Base-by-base conservation (phyloP, 2,888 invertebrate species). In the Muschampia plurimacula region DNA sequence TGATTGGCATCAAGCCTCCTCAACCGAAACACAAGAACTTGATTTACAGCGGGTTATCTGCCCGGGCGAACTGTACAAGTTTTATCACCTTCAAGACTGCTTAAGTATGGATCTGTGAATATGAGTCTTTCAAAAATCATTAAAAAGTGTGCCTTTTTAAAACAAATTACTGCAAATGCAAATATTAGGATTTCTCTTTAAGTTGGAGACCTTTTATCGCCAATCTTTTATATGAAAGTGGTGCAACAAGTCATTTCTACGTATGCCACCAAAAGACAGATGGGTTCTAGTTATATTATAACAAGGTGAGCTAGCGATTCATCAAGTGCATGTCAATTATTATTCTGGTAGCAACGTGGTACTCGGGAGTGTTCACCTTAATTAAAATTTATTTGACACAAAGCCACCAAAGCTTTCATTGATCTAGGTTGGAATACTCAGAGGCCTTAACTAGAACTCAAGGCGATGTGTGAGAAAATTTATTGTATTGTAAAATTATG, bases 311-410 rank as follows among this genome's bases (percentile, higher is more conserved):
- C 81, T 73, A 84, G 82, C 91, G 89, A 93, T 94, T 94, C 91
- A 94, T 94, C 93, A 93, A 88, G 84, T 80, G 79, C 83, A 87
- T 92, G 93, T 94, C 93, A 93, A 94, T 94, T 93, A 92, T 88
- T 83, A 84, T 82, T 76, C 77, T 77, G 79, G 83, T 81, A 87
- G 89, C 87, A 84, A 84, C 83, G 79, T 81, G 84, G 83, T 82
- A 88, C 87, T 88, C 86, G 77, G 74, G 84, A 85, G 83, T 86
- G 88, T 87, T 85, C 83, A 80, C 82, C 90, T 91, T 93, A 93
- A 93, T 93, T 93, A 92, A 86, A 93, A 93, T 93, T 93, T 93
- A 93, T 93, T 89, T 86, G 89, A 89, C 87, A 83, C 80, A 78
- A 72, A 67, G 66, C 66, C 49, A 28, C 28, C 15, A 15, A 60